These are phyloP conservation scores for Bergia sp. DNA, from an alignment of 92 coral and sea anemone genomes.

Conservation along the genomic window DNA sequence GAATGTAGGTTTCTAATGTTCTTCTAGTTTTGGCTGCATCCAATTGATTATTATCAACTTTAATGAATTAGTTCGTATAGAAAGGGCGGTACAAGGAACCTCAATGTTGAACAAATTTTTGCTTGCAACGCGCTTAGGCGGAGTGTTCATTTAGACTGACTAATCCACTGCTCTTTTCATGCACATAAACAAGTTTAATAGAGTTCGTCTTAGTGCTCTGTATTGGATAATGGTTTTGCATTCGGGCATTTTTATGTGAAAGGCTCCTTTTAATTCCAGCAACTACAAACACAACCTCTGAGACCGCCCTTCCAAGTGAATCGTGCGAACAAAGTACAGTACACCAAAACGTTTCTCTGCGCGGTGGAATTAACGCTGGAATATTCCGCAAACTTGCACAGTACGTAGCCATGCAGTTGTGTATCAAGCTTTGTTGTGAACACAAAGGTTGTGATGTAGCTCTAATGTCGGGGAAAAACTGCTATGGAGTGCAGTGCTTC, in stretches of 20 bases:
- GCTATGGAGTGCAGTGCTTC: conserved; percentile 97
- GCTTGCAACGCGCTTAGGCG: background rate
- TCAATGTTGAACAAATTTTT: background rate
- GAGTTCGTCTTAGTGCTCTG: background rate
- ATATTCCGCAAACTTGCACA: conserved; percentile 93
- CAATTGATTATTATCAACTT: background rate
- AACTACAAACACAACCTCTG: conserved; percentile 57
- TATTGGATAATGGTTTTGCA: background rate
- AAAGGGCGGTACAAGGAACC: background rate
- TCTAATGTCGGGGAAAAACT: conserved; percentile 92
- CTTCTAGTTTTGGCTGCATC: background rate
- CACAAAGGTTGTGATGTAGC: conserved; percentile 98
- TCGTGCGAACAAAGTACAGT: conserved; percentile 91
- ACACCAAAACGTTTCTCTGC: conserved; percentile 90
- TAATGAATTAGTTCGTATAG: too few species aligned
- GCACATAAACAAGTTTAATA: background rate
- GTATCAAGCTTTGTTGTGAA: conserved; percentile 95
- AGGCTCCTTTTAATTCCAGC: conserved; percentile 10
- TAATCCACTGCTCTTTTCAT: conserved; percentile 12
- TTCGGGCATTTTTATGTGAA: background rate
- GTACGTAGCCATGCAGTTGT: conserved; percentile 98
- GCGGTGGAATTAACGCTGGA: conserved; percentile 98
- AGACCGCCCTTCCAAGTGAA: conserved; percentile 71
- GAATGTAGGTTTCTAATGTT: too few species aligned
- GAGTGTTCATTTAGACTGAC: background rate